phyloP scores from a whole-genome alignment of 2,113 vertebrate species.

The Pterocles burchelli region DNA sequence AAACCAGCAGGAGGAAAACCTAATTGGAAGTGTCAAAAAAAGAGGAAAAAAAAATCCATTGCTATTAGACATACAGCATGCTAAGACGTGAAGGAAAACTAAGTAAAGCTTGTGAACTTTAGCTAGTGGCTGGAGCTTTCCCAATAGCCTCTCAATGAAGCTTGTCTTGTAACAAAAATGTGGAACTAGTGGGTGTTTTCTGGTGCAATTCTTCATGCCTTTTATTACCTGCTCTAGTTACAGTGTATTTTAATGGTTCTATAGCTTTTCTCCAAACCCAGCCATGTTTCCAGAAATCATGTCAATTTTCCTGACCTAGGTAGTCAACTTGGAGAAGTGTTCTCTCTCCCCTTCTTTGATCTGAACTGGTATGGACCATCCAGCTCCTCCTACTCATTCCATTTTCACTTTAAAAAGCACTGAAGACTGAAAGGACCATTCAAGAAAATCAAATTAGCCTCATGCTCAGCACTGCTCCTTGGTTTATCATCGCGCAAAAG shows the following conservation, averaged over 20 bases:
- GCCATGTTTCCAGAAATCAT: not conserved
- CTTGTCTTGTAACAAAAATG: not conserved
- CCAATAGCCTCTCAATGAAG: not conserved
- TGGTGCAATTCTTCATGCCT: not conserved
- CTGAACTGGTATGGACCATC: not conserved
- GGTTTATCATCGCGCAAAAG: not conserved
- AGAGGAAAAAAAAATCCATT: not conserved
- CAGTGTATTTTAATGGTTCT: not conserved
- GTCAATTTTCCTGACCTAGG: not conserved
- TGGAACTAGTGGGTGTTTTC: not conserved
- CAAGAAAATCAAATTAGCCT: not conserved
- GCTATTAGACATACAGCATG: not conserved
- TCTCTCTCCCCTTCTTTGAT: not conserved
- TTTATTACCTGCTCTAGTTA: not conserved
- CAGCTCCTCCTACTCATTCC: not conserved
- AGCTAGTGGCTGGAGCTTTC: not conserved
- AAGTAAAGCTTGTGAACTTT: not conserved
- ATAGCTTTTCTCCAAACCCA: not conserved
- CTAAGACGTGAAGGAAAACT: not conserved
- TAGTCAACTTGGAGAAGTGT: not conserved
- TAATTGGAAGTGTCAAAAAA: conserved; percentile 52
- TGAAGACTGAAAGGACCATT: not conserved
- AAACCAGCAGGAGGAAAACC: conserved; percentile 3
- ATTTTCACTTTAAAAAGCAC: not conserved
- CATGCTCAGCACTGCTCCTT: fast-evolving